Base-by-base conservation (phyloP, 1,140 invertebrate genomes). In the Calephelis virginiensis region DNA sequence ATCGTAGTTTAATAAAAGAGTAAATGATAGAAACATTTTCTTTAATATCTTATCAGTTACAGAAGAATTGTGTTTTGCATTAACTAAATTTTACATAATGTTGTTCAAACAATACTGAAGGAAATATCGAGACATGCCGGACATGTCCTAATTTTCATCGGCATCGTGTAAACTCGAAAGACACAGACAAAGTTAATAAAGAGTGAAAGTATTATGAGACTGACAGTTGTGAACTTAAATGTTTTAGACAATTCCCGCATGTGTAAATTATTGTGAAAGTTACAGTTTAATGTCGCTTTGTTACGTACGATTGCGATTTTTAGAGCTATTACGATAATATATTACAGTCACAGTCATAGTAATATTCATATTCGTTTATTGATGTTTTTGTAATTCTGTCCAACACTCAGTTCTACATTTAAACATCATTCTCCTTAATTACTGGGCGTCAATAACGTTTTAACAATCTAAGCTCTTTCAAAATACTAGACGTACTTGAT, bases 241-340 rank as follows among this genome's bases (percentile, higher is more conserved):
- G 68, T 70, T 70, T 73, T 70, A 70, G 63, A 68, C 66, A 70
- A 66, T 70, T 66, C 63, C 48, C 68, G 63, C 72, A 48, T 56
- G 66, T 62, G 61, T 38, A 46, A 61, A 70, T 70, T 69, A 67
- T 67, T 63, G 72, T 74, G 72, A 74, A 74, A 74, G 69, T 68
- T 43, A 45, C 48, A n/a, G 11, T 65, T 63, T 68, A 50, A 71
- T 71, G 72, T 67, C 59, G 40, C 64, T 67, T 47, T 45, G 49
- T 68, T 68, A 64, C 66, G 63, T 64, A 53, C 46, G 49, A 53
- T 59, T 49, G 63, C 49, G 49, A 64, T 56, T 56, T 64, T 64
- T 64, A 64, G 49, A 64, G 63, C 40, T 64, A 45, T 53, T 59
- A 64, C 53, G 50, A 59, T 53, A 64, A 64, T 64, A 45, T 59